phyloP scores from a whole-genome alignment of 2,888 invertebrate genomes.

The Omphaloscelis lunosa region DNA sequence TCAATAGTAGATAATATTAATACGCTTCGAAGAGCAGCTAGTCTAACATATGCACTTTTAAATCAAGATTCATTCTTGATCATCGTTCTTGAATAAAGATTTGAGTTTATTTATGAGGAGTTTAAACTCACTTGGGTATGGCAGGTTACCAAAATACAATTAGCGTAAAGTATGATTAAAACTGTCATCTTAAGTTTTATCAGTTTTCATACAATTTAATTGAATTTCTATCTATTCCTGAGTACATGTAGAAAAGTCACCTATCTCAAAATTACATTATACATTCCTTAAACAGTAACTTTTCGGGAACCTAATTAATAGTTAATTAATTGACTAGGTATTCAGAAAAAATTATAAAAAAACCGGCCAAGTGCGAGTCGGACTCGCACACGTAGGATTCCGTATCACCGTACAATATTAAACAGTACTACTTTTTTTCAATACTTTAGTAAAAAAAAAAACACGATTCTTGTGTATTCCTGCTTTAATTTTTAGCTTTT shows the following conservation, averaged over 20 bases:
- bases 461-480: too few relatives aligned
- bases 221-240: background rate
- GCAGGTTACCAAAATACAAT: constrained; percentile 21
- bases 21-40: background rate
- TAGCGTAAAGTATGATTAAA: constrained; percentile 14
- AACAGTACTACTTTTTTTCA: too few relatives aligned
- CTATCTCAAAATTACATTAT: background rate
- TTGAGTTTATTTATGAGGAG: background rate
- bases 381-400: too few relatives aligned
- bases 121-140: background rate
- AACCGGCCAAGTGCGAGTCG: too few relatives aligned
- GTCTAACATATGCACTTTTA: background rate
- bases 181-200: too few relatives aligned
- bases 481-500: too few relatives aligned
- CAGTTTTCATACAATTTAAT: background rate
- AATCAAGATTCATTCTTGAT: background rate
- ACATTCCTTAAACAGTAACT: background rate
- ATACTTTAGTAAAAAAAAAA: too few relatives aligned
- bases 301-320: too few relatives aligned
- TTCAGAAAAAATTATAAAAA: background rate
- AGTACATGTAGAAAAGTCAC: background rate
- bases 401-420: too few relatives aligned
- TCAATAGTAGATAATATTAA: background rate
- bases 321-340: background rate
- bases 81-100: background rate